Base-by-base conservation (phyloP, 2,113 vertebrate species). In the Paramisgurnus dabryanus region DNA sequence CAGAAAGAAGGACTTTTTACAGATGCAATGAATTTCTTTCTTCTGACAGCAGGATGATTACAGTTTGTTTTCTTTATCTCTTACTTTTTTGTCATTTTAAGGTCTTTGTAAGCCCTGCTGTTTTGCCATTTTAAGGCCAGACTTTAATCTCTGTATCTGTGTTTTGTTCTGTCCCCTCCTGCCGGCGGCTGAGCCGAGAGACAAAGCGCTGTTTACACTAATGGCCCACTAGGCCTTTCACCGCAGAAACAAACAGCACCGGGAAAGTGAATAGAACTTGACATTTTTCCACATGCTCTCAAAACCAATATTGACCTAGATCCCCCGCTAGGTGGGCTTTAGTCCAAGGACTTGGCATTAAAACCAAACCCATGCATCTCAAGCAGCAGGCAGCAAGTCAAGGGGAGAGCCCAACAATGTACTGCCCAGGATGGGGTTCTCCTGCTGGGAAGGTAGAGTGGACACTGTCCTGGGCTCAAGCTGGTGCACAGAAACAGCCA, bases 121-220 rank as follows among this genome's bases (percentile, higher is more conserved):
- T 85, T 90, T 79, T 69, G 83, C 70, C 85, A 87, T 89, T 89
- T 91, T 89, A 72, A 85, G 86, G 78, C 71, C 87, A 87, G 82
- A 86, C 85, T 89, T 91, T 88, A 91, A 90, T 88, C 89, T 90
- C 89, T 80, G 87, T 89, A 88, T 87, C 85, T 64, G 78, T 27
- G 58, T 89, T 94, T 92, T 92, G 89, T 89, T 87, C 86, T 73
- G 7, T 43, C 64, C 80, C 87, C 92, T 92, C 94, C 94, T 84
- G 90, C 92, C 91, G 89, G 71, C 87, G 86, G 78, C 86, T 86
- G 86, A 90, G 87, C 89, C 7, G 4, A 90, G 93, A 95, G 90
- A 95, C 94, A 94, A 95, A 94, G 90, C 88, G 88, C 87, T 93
- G 93, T 95, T 95, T 94, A 93, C 93, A 91, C 93, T 94, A 93